Base-by-base conservation (phyloP, 2,113 vertebrate genomes). In the Agapornis roseicollis region DNA sequence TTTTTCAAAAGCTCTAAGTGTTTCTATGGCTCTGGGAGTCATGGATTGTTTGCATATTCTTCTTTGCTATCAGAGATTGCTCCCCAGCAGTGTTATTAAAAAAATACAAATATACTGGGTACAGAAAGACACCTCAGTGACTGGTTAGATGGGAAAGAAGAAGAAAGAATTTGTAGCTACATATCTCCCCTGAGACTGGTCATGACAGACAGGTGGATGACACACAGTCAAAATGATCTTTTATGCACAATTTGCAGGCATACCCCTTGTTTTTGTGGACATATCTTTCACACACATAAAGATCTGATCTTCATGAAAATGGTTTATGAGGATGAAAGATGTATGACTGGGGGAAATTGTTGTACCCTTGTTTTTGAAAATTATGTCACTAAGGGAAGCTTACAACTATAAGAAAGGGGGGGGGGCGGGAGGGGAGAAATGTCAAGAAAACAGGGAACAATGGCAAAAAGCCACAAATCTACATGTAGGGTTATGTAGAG, bases 381-480 rank as follows among this genome's bases (percentile, higher is more conserved):
- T 0, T 2, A 24, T 50, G 6, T 55, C 44, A 68, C 16, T 49
- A 66, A 71, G 46, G 37, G 7, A 50, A 89, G 9, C 4, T 19
- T 77, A 18, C 17, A 72, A 47, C 4, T 86, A 9, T n/a, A 58
- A 72, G 22, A 7, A 71, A 14, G 20, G 13, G 12, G 3, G 8
- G 2, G 17, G 44, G 18, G 18, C 6, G 2, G 8, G 4, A 6
- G 24, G 2, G 8, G 5, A 6, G 25, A 53, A 42, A 63, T 64
- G 6, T 39, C 19, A 82, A 27, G 9, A 73, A 13, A 55, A 3
- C 28, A 63, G 31, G 25, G 28, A 46, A 31, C 1, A 52, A 71
- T 68, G 23, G 15, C 35, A 42, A 78, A 50, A 11, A 71, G 28
- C 9, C 31, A 76, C 23, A 71, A 39, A 64, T 37, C 5, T 41